Conservation (phyloP, 53 echinoderm and acorn worm species). For the Holothuria leucospilota region DNA sequence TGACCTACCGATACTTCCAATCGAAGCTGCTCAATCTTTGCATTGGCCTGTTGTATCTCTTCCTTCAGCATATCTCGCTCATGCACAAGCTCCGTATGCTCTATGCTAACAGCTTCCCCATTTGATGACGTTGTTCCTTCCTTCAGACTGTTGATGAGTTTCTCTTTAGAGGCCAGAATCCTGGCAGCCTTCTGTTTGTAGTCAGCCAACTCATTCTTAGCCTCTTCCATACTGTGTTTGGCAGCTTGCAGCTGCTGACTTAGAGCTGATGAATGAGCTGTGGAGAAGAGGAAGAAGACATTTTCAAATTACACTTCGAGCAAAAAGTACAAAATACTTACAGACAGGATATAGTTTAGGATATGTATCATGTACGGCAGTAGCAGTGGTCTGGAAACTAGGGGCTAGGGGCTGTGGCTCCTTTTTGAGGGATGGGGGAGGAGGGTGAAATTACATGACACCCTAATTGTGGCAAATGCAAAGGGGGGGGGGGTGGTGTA, state of each 20-base stretch:
- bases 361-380: too few relatives aligned
- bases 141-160: slow-evolving; percentile 87
- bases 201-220: slow-evolving; percentile 88
- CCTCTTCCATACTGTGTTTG: slow-evolving; percentile 78
- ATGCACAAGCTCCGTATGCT: slow-evolving; percentile 82
- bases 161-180: slow-evolving; percentile 96
- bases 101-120: slow-evolving; percentile 57
- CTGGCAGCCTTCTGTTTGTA: slow-evolving; percentile 98
- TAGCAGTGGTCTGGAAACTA: too few relatives aligned
- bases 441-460: too few relatives aligned
- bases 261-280: slow-evolving; percentile 77
- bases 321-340: too few relatives aligned
- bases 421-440: too few relatives aligned
- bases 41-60: slow-evolving; percentile 83
- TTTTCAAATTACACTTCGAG: not conserved
- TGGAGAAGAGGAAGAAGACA: slow-evolving; percentile 2
- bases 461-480: too few relatives aligned
- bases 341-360: too few relatives aligned
- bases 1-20: slow-evolving; percentile 77
- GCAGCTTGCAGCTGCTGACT: slow-evolving; percentile 73
- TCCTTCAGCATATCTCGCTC: slow-evolving; percentile 92
- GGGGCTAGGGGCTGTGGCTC: too few relatives aligned
- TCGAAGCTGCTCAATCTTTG: slow-evolving; percentile 85
- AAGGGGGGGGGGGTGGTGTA: too few relatives aligned
- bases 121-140: slow-evolving; percentile 71